phyloP scores from a whole-genome alignment of 37 sponge, comb jelly and placozoan genomes.

The Diacarnus erythraeanus region DNA sequence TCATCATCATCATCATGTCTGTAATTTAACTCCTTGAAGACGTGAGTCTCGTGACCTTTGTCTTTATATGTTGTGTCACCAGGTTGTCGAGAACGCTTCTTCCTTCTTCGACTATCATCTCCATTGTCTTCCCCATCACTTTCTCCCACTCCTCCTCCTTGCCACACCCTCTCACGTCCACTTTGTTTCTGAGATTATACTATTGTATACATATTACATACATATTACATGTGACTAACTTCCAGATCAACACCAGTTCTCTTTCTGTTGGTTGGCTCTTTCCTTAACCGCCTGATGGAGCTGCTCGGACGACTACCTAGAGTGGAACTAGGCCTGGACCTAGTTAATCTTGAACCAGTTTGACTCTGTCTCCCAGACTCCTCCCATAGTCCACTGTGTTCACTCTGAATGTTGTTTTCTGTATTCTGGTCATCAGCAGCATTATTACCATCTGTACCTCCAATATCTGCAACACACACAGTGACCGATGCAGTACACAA shows the following conservation, averaged over 20 bases:
- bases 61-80: constrained; percentile 5
- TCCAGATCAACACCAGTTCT: not conserved
- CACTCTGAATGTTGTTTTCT: not conserved
- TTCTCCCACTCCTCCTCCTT: constrained; percentile 9
- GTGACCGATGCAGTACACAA: not conserved
- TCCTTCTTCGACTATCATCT: not conserved
- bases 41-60: constrained; percentile 3
- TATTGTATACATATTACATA: no score
- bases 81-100: not conserved
- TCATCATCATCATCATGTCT: constrained; percentile 26
- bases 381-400: not conserved
- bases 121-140: constrained; percentile 21
- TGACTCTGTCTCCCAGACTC: constrained; percentile 14
- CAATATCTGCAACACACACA: not conserved
- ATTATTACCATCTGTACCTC: not conserved
- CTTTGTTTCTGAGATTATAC: not conserved
- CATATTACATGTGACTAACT: not conserved
- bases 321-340: constrained; percentile 39
- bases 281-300: not conserved
- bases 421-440: not conserved
- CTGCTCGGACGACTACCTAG: constrained; percentile 7
- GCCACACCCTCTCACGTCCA: not conserved
- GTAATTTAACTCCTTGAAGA: not conserved
- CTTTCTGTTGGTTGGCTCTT: not conserved
- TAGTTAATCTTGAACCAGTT: not conserved